Conservation (phyloP, 2,797 vertebrate species). For the Sebastes taczanowskii region DNA sequence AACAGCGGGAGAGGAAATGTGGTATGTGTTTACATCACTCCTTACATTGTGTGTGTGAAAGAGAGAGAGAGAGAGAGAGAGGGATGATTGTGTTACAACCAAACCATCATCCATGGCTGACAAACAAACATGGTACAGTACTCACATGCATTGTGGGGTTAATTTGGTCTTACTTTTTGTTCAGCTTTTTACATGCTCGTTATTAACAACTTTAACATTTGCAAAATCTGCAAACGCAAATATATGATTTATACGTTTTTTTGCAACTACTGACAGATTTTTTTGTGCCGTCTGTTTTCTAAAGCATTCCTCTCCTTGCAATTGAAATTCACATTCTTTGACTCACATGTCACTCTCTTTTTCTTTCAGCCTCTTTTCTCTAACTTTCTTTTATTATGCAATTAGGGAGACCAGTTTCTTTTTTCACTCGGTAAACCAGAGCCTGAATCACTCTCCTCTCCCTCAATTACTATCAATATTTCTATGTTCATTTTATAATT, state of each 20-base stretch:
- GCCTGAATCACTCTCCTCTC: background rate
- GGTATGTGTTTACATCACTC: constrained; percentile 32
- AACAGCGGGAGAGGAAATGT: background rate
- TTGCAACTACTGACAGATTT: background rate
- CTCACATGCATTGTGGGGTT: background rate
- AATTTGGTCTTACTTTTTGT: background rate
- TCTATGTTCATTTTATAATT: background rate
- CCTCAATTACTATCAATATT: background rate
- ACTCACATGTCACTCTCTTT: constrained; percentile 45
- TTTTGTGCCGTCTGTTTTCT: constrained; percentile 12
- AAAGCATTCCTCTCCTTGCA: constrained; percentile 53
- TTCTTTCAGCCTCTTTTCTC: constrained; percentile 43
- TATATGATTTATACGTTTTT: rapidly evolving
- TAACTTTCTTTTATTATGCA: constrained; percentile 49
- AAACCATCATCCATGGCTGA: background rate
- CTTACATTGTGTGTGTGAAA: background rate
- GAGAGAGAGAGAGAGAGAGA: background rate
- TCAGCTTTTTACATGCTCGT: background rate
- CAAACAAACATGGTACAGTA: background rate
- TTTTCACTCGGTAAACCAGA: background rate
- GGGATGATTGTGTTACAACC: background rate
- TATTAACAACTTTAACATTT: background rate
- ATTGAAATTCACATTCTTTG: constrained; percentile 66
- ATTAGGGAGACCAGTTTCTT: constrained; percentile 7
- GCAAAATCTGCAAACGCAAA: background rate